phyloP scores from a whole-genome alignment of 2,113 vertebrate genomes.

The Coptodon bakossiorum region DNA sequence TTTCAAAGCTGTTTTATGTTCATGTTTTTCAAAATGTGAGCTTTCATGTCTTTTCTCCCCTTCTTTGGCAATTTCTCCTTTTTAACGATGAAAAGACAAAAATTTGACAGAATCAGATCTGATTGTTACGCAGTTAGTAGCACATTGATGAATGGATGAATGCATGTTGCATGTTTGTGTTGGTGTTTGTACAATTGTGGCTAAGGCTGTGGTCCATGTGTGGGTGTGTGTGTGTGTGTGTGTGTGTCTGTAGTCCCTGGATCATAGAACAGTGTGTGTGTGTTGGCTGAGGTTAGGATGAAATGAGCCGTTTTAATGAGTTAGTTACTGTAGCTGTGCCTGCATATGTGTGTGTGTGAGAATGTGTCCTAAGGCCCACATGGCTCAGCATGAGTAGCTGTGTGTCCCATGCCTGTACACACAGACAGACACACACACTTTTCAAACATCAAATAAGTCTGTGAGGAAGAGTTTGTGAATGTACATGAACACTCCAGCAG shows the following conservation, averaged over 20 bases:
- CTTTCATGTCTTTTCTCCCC: neutral
- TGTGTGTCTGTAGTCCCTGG: constrained; percentile 5
- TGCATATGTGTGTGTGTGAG: neutral
- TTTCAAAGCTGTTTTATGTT: neutral
- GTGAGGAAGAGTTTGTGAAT: neutral
- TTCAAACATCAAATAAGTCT: constrained; percentile 10
- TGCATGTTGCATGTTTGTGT: neutral
- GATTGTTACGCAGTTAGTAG: neutral
- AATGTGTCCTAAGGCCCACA: constrained; percentile 5
- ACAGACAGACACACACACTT: neutral
- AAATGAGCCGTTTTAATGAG: constrained; percentile 69
- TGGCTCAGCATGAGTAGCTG: constrained; percentile 6
- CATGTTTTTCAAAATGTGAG: neutral
- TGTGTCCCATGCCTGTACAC: neutral
- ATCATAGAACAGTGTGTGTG: constrained; percentile 41
- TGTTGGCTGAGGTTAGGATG: constrained; percentile 47
- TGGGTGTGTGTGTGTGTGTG: neutral
- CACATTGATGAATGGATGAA: neutral
- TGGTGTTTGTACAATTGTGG: neutral
- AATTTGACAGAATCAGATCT: neutral
- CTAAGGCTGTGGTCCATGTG: neutral
- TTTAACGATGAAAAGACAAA: neutral
- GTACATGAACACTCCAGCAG: constrained; percentile 20
- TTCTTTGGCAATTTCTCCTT: neutral
- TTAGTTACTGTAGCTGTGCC: constrained; percentile 42